Conservation (phyloP, 2,888 invertebrate species). For the Aphodius granarius region DNA sequence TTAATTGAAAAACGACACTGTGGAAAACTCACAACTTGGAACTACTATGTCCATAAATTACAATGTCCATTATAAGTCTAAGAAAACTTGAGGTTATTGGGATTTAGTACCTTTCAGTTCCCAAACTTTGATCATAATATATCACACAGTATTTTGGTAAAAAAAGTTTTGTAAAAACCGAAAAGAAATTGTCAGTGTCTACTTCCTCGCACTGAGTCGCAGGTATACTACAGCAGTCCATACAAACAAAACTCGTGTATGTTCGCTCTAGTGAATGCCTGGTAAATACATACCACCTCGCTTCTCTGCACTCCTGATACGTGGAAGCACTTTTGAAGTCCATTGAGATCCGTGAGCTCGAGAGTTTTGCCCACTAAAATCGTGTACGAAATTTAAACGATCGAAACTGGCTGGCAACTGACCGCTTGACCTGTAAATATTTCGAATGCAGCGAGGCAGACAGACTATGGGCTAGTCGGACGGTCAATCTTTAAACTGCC, state of each 20-base stretch:
- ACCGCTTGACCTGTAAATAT: background rate
- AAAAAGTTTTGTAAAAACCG: no score
- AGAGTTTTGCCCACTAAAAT: background rate
- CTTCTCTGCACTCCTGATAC: constrained; percentile 39
- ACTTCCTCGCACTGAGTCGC: no score
- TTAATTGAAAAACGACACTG: background rate
- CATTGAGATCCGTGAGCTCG: constrained; percentile 37
- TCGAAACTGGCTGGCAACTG: background rate
- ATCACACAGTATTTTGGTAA: no score
- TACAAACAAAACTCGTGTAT: background rate
- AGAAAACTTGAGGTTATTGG: no score
- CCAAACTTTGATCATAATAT: background rate
- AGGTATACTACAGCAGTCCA: background rate
- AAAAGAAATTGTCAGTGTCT: no score
- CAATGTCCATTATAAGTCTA: no score
- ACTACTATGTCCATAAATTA: background rate
- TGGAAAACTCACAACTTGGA: background rate
- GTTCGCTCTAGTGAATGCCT: background rate
- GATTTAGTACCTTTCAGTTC: background rate
- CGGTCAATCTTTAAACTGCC: background rate
- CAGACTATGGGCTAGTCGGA: background rate
- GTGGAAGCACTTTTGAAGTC: constrained; percentile 45
- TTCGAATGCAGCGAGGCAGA: background rate
- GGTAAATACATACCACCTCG: constrained; percentile 27
- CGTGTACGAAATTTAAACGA: background rate